Percentiles rank a stretch among this genome's conserved stretches.
Evolutionary conservation across 2,113 vertebrate species (phyloP).

Genomic region (Trachemys scripta): DNA sequence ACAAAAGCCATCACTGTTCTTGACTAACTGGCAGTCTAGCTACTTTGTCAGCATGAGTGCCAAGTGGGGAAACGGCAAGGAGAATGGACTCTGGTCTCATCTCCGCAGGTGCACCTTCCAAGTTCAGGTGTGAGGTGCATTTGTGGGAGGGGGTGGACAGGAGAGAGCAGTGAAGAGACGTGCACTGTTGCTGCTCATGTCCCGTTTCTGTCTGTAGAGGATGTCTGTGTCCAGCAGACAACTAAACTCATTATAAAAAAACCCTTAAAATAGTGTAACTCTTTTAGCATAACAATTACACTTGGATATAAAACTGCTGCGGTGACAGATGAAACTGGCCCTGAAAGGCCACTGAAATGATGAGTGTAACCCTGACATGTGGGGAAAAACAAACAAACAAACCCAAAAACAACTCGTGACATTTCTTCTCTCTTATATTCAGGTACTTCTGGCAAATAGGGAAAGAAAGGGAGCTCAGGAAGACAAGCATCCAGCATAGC

Average conservation of each 20-base stretch:
- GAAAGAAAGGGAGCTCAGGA: not conserved
- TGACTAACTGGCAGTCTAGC: not conserved
- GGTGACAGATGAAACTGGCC: not conserved
- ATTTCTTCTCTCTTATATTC: not conserved
- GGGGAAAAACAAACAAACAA: no score
- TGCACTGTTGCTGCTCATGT: not conserved
- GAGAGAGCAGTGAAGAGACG: not conserved
- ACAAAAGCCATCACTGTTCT: not conserved
- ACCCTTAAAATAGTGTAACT: no score
- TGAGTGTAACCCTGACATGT: not conserved
- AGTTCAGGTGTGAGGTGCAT: not conserved
- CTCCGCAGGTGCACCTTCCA: not conserved
- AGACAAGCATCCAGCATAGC: not conserved
- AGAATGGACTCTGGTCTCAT: not conserved
- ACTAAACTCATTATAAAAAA: not conserved
- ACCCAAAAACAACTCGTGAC: not conserved
- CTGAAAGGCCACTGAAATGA: not conserved
- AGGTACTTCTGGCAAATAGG: not conserved
- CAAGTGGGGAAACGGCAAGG: not conserved
- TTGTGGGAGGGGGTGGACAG: not conserved
- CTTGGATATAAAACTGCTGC: not conserved
- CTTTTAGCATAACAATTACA: no score
- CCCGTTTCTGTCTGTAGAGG: not conserved
- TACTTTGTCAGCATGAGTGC: not conserved
- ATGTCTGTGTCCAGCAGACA: not conserved